These are phyloP conservation scores for Euura lappo DNA, from an alignment of 1,140 invertebrate genomes.

Conservation along the genomic window DNA sequence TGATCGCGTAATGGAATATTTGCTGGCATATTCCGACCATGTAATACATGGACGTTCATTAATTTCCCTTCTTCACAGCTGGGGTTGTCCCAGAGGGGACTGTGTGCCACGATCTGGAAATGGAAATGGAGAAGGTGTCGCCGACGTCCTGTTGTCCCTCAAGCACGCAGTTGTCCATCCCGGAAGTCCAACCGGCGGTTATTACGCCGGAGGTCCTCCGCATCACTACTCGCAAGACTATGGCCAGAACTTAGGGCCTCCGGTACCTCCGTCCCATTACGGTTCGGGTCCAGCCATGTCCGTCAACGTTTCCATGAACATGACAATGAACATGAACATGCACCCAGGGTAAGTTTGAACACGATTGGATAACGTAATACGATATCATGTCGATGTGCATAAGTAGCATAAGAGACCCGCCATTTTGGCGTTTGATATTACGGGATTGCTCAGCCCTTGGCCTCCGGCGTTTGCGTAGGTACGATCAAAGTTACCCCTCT, in stretches of 20 bases:
- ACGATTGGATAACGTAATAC: too few species aligned
- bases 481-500: slow-evolving; percentile 57
- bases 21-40: too few species aligned
- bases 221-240: slow-evolving; percentile 61
- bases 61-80: slow-evolving; percentile 34
- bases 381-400: too few species aligned
- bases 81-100: slow-evolving; percentile 55
- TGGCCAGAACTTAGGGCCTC: slow-evolving; percentile 48
- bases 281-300: slow-evolving; percentile 76
- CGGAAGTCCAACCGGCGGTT: slow-evolving; percentile 61
- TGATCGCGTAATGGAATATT: too few species aligned
- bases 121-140: slow-evolving; percentile 69
- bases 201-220: slow-evolving; percentile 47
- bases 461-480: slow-evolving; percentile 36
- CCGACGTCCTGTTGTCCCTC: slow-evolving; percentile 83
- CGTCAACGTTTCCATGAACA: slow-evolving; percentile 96
- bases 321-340: slow-evolving; percentile 89
- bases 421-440: not conserved
- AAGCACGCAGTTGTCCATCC: slow-evolving; percentile 89
- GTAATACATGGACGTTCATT: too few species aligned
- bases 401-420: too few species aligned
- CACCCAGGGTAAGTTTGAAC: slow-evolving; percentile 63
- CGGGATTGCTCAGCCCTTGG: slow-evolving; percentile 12
- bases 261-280: slow-evolving; percentile 60
- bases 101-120: slow-evolving; percentile 50